A percentile compares a stretch with the other conserved stretches of the same genome.
phyloP scores from a whole-genome alignment of 2,113 vertebrate genomes.

The Hemibagrus wyckioides region DNA sequence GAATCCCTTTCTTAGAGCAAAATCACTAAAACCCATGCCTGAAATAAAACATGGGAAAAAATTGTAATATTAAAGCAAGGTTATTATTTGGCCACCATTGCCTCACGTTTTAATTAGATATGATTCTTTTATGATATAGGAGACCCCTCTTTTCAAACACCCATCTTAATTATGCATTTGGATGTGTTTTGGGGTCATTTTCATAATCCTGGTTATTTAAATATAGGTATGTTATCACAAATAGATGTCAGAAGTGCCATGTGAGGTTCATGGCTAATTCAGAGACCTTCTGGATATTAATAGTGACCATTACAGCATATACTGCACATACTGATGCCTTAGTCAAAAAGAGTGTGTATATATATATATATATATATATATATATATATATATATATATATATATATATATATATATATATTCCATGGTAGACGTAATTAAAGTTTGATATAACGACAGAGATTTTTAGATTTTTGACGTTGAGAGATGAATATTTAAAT shows the following conservation, averaged over 20 bases:
- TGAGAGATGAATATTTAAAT: background rate
- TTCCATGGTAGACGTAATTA: background rate
- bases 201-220: slow-evolving; percentile 34
- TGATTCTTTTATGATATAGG: slow-evolving; percentile 46
- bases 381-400: background rate
- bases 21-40: slow-evolving; percentile 65
- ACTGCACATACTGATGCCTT: background rate
- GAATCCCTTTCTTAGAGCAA: slow-evolving; percentile 88
- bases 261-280: slow-evolving; percentile 31
- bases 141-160: slow-evolving; percentile 22
- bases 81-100: slow-evolving; percentile 73
- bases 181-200: slow-evolving; percentile 23
- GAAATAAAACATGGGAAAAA: slow-evolving; percentile 61
- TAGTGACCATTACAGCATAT: background rate
- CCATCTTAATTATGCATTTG: slow-evolving; percentile 39
- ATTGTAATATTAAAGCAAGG: slow-evolving; percentile 70
- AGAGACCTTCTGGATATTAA: slow-evolving; percentile 25
- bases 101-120: slow-evolving; percentile 73
- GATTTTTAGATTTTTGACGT: too few relatives aligned
- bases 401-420: slow-evolving; percentile 35
- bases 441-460: background rate
- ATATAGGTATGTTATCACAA: slow-evolving; percentile 43
- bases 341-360: background rate
- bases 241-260: slow-evolving; percentile 44
- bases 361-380: too few relatives aligned